Percentiles rank a stretch among this genome's conserved stretches.
Evolutionary conservation across 2,888 invertebrate genomes (phyloP).

Genomic region (Pachycephus smyrnensis): DNA sequence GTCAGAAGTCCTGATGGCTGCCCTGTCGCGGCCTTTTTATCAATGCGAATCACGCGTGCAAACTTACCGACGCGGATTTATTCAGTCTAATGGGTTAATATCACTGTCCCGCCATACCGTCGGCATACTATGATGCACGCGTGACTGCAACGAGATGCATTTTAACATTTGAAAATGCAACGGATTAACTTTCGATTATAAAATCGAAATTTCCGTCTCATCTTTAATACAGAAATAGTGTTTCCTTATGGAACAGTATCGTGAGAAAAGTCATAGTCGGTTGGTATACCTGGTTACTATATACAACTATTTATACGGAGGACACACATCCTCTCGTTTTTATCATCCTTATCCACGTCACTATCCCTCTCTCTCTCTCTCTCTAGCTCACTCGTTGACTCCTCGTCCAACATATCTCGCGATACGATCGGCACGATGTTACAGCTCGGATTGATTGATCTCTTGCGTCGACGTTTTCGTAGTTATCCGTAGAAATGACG

Average conservation of each 20-base stretch:
- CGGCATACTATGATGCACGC: conserved; percentile 11
- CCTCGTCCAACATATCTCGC: conserved; percentile 33
- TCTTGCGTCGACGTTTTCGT: conserved; percentile 46
- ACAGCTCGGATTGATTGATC: conserved; percentile 40
- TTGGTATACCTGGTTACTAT: neutral
- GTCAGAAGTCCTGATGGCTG: conserved; percentile 3
- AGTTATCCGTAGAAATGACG: conserved; percentile 32
- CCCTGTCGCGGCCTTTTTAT: conserved; percentile 27
- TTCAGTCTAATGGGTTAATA: conserved; percentile 55
- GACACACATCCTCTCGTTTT: neutral
- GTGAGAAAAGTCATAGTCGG: neutral
- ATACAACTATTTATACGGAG: neutral
- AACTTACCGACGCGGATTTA: conserved; percentile 46
- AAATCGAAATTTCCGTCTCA: neutral
- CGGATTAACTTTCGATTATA: neutral
- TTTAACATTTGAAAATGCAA: neutral
- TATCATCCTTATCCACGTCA: neutral
- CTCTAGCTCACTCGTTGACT: neutral
- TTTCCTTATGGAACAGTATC: neutral
- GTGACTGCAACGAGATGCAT: neutral
- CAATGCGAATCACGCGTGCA: conserved; percentile 39
- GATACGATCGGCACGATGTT: conserved; percentile 34
- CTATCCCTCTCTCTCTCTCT: neutral
- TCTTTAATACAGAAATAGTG: neutral
- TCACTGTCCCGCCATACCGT: conserved; percentile 36